Conservation (phyloP, 2,113 vertebrate species). For the Montifringilla adamsi region DNA sequence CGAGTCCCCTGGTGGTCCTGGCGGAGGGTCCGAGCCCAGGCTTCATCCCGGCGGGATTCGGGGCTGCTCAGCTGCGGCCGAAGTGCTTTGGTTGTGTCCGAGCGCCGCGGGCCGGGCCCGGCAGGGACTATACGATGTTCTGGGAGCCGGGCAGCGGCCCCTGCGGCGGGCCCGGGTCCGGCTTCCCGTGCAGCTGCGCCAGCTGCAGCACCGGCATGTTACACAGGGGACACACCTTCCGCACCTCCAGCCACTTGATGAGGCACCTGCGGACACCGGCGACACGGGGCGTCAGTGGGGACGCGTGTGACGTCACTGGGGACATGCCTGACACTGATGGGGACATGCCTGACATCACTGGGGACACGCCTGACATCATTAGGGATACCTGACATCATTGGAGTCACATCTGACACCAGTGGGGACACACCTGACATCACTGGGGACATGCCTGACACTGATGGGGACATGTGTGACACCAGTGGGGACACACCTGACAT, state of each 20-base stretch:
- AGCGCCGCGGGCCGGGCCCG: conserved; percentile 23
- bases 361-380: not conserved
- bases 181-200: conserved; percentile 87
- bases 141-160: conserved; percentile 89
- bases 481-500: not conserved
- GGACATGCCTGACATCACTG: no score
- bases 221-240: conserved; percentile 96
- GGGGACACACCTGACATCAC: not conserved
- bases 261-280: conserved; percentile 86
- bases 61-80: not conserved
- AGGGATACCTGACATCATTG: not conserved
- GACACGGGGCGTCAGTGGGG: not conserved
- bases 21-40: not conserved
- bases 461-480: not conserved
- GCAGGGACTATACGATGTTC: conserved; percentile 82
- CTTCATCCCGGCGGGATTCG: not conserved
- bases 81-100: conserved; percentile 84
- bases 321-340: not conserved
- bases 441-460: not conserved
- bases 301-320: accelerated
- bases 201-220: conserved; percentile 97
- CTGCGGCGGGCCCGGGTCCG: conserved; percentile 79
- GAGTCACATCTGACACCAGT: accelerated
- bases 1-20: not conserved
- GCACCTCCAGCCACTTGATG: conserved; percentile 99